Percentiles rank a stretch among this genome's conserved stretches.
Conservation (phyloP, 1,140 invertebrate species). For the Tachypleus tridentatus region DNA sequence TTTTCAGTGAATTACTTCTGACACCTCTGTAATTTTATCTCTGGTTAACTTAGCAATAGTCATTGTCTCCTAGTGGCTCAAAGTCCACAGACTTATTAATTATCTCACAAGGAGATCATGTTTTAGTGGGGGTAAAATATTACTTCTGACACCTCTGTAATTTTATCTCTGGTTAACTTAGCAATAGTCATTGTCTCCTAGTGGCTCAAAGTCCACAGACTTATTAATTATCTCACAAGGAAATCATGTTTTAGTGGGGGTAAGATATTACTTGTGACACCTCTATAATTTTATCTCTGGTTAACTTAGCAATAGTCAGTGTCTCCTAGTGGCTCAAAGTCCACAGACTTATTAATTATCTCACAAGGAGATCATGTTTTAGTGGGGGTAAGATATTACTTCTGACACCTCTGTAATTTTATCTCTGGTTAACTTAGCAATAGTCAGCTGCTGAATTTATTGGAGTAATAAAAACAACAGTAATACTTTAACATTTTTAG, state of each 20-base stretch:
- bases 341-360: constrained; percentile 6
- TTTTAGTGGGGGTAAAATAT: constrained; percentile 47
- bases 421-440: not conserved
- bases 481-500: no score
- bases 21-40: not conserved
- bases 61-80: constrained; percentile 8
- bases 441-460: not conserved
- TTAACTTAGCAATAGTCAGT: not conserved
- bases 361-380: constrained; percentile 56
- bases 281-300: not conserved
- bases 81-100: not conserved
- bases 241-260: constrained; percentile 65
- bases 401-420: not conserved
- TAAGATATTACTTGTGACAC: constrained; percentile 28
- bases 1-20: not conserved
- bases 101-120: constrained; percentile 48
- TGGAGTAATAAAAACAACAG: no score
- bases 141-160: no score
- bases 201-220: constrained; percentile 3
- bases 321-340: constrained; percentile 4
- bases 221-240: constrained; percentile 16
- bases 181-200: constrained; percentile 4
- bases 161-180: not conserved
- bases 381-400: constrained; percentile 38
- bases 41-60: not conserved